Evolutionary conservation across 2,888 invertebrate species (phyloP).

Genomic region (Exocentrus adspersus): DNA sequence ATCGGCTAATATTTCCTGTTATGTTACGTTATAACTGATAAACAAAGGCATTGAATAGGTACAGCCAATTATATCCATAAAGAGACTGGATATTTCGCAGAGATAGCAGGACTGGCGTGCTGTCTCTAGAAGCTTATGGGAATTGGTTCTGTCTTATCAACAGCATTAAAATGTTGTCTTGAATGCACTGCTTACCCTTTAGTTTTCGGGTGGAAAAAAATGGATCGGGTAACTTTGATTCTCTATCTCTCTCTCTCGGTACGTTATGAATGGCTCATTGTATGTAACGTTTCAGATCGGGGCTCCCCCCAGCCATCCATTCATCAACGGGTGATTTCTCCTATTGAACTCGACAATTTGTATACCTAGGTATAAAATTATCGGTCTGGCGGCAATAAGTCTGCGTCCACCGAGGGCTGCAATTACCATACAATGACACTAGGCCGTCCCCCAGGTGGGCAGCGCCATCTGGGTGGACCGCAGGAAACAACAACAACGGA

Average conservation of each 20-base stretch:
- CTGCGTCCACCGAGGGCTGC: constrained; percentile 30
- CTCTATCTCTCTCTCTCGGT: background rate
- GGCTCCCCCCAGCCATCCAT: constrained; percentile 1
- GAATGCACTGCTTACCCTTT: background rate
- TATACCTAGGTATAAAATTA: constrained; percentile 27
- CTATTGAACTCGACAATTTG: constrained; percentile 14
- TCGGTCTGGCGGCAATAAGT: constrained; percentile 16
- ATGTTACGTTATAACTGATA: constrained; percentile 43
- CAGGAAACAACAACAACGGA: constrained; percentile 29
- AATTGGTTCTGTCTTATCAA: constrained; percentile 29
- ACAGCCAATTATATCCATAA: constrained; percentile 43
- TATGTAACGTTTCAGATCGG: background rate
- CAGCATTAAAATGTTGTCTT: constrained; percentile 2
- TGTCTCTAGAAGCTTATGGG: constrained; percentile 23
- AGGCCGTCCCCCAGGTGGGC: constrained; percentile 28
- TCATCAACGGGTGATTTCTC: constrained; percentile 14
- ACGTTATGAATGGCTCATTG: background rate
- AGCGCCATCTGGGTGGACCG: constrained; percentile 27
- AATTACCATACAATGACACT: constrained; percentile 41
- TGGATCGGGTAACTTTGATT: too few relatives aligned
- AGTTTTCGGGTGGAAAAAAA: too few relatives aligned
- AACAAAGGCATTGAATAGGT: constrained; percentile 35
- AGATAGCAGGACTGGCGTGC: constrained; percentile 25
- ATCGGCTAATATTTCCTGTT: constrained; percentile 44
- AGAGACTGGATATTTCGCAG: constrained; percentile 32